Evolutionary conservation across 2,797 vertebrate species (phyloP), one percentile per base, ranked within the genome.

Genomic region (Cercopithecus hamlyni): DNA sequence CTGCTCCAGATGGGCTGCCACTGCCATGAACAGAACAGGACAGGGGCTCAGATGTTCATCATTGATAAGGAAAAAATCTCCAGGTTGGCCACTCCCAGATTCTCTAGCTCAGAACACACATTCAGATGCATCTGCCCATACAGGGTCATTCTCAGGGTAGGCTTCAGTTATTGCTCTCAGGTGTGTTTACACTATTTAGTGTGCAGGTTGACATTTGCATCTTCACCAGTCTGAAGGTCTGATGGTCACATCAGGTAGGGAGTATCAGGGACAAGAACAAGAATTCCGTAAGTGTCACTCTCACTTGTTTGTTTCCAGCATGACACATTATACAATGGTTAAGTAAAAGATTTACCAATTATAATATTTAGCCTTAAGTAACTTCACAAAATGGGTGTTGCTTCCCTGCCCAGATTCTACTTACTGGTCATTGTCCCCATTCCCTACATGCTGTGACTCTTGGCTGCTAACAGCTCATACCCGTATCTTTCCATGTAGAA

Each of bases 331-430:
- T 43, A 93, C 22, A 5, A 20, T n/a, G 43, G 27, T 41, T 19
- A 36, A 96, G n/a, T 73, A 86, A 94, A 93, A 86, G 67, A 73
- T 90, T 67, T 79, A 95, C 83, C 45, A 57, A 36, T 81, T 58
- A 48, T n/a, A 50, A 22, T 57, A 27, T 48, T 48, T 48, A 70
- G 27, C 77, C 20, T 81, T 95, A 67, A 45, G 80, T 26, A 77
- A 89, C 13, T 12, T 55, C 57, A 76, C 45, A 72, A 43, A 87
- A 64, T 26, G 26, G 39, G 27, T 50, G 75, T 72, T 48, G 90
- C 39, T 64, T 6, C 33, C 43, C 36, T 73, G 36, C 24, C 67
- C 30, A 73, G 17, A 58, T 64, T 27, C 45, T 55, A 45, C 64
- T 83, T 45, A 33, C 8, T n/a, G 55, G 36, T 8, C 43, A 36